Conservation (phyloP, 2,113 vertebrate genomes). For the Balaeniceps rex region DNA sequence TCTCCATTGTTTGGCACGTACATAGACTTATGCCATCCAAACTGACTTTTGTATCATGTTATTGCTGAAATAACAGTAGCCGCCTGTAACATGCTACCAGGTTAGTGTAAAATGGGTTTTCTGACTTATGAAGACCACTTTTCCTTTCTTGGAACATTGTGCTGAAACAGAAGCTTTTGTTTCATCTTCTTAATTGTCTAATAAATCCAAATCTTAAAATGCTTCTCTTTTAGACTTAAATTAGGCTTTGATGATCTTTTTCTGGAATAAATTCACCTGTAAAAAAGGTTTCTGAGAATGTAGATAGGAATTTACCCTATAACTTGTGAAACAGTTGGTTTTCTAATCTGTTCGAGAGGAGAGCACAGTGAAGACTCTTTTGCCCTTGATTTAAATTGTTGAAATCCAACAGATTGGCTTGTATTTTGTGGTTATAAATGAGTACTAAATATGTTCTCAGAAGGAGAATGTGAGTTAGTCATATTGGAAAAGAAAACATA, state of each 20-base stretch:
- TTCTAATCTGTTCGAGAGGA: background rate
- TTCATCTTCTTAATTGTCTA: background rate
- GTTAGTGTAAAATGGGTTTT: background rate
- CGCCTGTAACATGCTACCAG: background rate
- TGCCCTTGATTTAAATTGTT: background rate
- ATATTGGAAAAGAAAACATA: slow-evolving; percentile 9
- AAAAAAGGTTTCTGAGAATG: background rate
- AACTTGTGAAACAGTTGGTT: background rate
- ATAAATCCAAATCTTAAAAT: background rate
- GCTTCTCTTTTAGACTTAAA: background rate
- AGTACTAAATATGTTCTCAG: background rate
- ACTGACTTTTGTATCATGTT: background rate
- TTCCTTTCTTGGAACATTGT: background rate
- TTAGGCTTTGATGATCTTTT: background rate
- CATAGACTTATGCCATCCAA: background rate
- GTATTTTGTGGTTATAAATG: background rate
- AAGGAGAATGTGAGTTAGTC: background rate
- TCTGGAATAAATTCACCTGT: background rate
- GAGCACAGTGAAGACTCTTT: background rate
- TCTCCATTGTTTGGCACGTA: background rate
- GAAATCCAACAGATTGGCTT: background rate
- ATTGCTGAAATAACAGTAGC: background rate
- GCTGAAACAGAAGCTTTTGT: background rate
- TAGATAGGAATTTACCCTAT: background rate
- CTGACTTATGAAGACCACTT: background rate